Conservation (phyloP, 1,140 invertebrate genomes). For the Dinoponera quadriceps region DNA sequence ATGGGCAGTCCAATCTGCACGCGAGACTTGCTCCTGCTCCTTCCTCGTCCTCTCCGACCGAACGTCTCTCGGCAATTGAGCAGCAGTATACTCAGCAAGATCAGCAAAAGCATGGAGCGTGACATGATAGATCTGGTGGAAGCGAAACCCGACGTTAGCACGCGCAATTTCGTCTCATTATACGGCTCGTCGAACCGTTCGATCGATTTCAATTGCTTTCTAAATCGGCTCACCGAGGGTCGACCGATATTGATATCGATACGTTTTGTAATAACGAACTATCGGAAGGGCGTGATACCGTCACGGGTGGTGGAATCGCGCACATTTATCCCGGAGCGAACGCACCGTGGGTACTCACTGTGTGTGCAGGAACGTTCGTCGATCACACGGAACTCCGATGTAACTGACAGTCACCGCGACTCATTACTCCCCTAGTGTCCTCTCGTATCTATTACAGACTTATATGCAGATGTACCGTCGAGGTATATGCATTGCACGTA, state of each 20-base stretch:
- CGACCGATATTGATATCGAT: conserved; percentile 4
- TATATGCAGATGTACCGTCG: conserved; percentile 72
- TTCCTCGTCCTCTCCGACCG: conserved; percentile 87
- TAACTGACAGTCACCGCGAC: conserved; percentile 82
- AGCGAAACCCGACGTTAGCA: conserved; percentile 1
- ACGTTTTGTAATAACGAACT: neutral
- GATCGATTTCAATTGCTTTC: no score
- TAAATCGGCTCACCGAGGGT: no score
- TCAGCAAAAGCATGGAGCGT: conserved; percentile 77
- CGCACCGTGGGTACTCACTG: conserved; percentile 64
- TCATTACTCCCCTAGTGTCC: conserved; percentile 85
- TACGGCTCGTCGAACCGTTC: no score
- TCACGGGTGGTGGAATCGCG: neutral
- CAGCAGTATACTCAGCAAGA: conserved; percentile 81
- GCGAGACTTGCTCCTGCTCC: conserved; percentile 90
- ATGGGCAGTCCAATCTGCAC: conserved; percentile 94
- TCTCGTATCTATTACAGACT: conserved; percentile 85
- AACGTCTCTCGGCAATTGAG: conserved; percentile 77
- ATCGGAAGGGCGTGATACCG: neutral
- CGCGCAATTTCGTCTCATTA: neutral
- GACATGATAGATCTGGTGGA: conserved; percentile 79
- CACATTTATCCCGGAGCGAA: conserved; percentile 9
- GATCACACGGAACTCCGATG: conserved; percentile 83
- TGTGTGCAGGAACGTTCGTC: conserved; percentile 72
- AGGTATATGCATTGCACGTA: conserved; percentile 19